Conservation (phyloP, 2,113 vertebrate species). For the Pelecanoides urinatrix region DNA sequence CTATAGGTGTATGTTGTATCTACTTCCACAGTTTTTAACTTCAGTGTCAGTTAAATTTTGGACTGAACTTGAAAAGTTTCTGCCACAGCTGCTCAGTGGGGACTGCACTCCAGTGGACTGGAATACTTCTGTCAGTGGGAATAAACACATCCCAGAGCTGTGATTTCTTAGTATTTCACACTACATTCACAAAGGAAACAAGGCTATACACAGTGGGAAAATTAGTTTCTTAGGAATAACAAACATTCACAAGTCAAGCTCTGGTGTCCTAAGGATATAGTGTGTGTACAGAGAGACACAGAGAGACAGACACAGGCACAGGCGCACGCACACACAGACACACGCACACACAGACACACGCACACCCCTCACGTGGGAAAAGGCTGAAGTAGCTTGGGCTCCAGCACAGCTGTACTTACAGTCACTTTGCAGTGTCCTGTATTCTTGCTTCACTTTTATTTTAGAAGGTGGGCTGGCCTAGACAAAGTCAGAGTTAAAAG, state of each 20-base stretch:
- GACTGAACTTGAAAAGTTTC: background rate
- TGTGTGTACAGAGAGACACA: too few species aligned
- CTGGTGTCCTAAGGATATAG: background rate
- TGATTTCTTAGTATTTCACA: background rate
- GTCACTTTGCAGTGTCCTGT: background rate
- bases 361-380: too few species aligned
- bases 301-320: too few species aligned
- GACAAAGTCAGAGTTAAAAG: background rate
- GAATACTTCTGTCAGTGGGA: background rate
- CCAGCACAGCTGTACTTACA: background rate
- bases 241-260: background rate
- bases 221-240: background rate
- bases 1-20: background rate
- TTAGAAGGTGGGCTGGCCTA: background rate
- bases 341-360: too few species aligned
- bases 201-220: background rate
- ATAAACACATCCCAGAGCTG: background rate
- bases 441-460: background rate
- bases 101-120: background rate
- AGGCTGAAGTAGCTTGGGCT: background rate
- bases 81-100: background rate
- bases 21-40: background rate
- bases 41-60: background rate
- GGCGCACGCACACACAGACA: too few species aligned
- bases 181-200: background rate